Base-by-base conservation (phyloP, 2,888 invertebrate species). In the Amphipoea oculea region DNA sequence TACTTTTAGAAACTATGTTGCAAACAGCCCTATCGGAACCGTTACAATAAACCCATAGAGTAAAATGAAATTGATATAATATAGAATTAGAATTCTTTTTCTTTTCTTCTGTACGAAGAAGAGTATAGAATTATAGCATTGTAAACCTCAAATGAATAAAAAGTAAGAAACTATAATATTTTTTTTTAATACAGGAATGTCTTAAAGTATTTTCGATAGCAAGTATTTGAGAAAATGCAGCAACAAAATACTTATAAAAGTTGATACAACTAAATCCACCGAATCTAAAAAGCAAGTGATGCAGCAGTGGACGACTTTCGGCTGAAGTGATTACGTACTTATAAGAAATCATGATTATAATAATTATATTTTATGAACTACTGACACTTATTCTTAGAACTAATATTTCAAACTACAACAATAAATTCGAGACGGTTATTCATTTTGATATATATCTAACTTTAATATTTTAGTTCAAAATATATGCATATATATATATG, bases 361-460 rank as follows among this genome's bases (percentile, higher is more conserved):
- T 65, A 73, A 67, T 40, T 14, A 40, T 23, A 66, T 42, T 42
- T 66, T 36, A 79, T 36, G 14, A 69, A 57, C 75, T 76, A 79
- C 57, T 63, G 73, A 85, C 65, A 80, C 73, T 69, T 57, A 83
- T 29, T 70, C 78, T 78, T 74, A 83, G 29, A 68, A 48, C 60
- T 78, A 73, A 83, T 73, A 69, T 78, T 83, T 69, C 36, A 82
- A 82, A 78, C 65, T 78, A 86, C 78, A 75, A 85, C 82, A 86
- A 82, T 86, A 87, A 87, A 86, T 86, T 86, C 86, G 88, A 85
- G 68, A 87, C 65, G 65, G 78, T 87, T 87, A 87, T 82, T 86
- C 82, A 85, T 72, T 78, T 72, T 78, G 71, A 63, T 68, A 79
- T 69, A 69, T 57, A 60, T 23, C 60, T 62, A 72, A 69, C 17